These are phyloP conservation scores for Caerostris darwini DNA, from an alignment of 1,140 invertebrate genomes.

Conservation along the genomic window DNA sequence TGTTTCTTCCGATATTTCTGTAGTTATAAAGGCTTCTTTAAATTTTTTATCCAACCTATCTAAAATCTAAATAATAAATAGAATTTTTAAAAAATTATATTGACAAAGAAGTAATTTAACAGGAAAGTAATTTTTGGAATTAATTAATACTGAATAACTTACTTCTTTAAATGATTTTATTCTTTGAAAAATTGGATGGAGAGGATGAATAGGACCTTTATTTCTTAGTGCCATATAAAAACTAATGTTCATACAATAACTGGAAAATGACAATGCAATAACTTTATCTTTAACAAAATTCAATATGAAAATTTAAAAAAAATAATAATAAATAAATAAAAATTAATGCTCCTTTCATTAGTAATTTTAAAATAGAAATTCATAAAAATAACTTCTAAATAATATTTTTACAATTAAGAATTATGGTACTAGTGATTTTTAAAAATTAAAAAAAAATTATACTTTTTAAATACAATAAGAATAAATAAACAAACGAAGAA, in stretches of 20 bases:
- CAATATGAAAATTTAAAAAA: constrained; percentile 63
- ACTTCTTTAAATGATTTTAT: constrained; percentile 88
- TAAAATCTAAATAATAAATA: background rate
- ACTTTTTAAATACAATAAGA: no score
- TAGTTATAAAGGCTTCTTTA: no score
- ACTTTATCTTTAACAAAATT: background rate
- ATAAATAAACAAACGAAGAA: no score
- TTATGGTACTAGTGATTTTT: no score
- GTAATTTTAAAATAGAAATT: no score
- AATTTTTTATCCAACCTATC: background rate
- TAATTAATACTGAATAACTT: constrained; percentile 72
- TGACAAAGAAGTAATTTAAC: background rate
- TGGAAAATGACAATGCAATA: constrained; percentile 79
- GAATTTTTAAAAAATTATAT: background rate
- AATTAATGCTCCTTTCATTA: background rate
- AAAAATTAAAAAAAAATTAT: no score
- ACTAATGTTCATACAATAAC: constrained; percentile 91
- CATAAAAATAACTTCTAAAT: no score
- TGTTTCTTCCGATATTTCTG: no score
- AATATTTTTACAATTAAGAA: no score
- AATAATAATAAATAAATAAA: constrained; percentile 55
- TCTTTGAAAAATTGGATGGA: constrained; percentile 92
- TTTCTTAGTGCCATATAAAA: constrained; percentile 92
- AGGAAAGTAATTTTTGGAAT: background rate
- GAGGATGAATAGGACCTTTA: constrained; percentile 86